Evolutionary conservation across 2,113 vertebrate species (phyloP), one percentile per base, ranked within the genome.

Genomic region (Mirounga angustirostris): DNA sequence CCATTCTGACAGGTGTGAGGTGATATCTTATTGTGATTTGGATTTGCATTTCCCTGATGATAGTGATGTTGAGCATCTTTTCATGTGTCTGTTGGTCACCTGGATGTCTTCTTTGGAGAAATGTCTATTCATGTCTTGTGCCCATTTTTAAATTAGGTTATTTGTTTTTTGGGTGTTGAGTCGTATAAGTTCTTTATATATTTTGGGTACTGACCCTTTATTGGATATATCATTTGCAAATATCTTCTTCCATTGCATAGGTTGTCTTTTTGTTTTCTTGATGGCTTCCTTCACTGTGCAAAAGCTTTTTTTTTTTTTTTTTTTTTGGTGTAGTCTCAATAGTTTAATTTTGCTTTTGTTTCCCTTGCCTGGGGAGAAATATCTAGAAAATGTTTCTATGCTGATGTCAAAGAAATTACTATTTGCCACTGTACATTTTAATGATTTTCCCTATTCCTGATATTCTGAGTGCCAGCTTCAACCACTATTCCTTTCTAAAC

Each of bases 371-470:
- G 74, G 26, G 26, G 43, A 78, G 74, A 78, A 78, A 46, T 50
- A 78, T 30, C 74, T 78, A 78, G 74, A 78, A 50, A 78, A 50
- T 50, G 4, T 50, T 78, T 78, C 74, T 50, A 50, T 43, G 74
- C 74, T 50, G 15, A 78, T 50, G 43, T 78, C 74, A 78, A 78
- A 30, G 74, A 78, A 50, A 78, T 78, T 50, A 78, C 43, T 78
- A 43, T 92, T 79, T 24, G 84, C 56, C n/a, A 56, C 19, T 61
- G 46, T 67, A 67, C 61, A 79, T 94, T 84, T 95, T 65, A 84
- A 90, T 61, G 46, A 88, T 80, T 79, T 90, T n/a, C 22, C 13
- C 46, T 85, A 12, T 74, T 91, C 16, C 33, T 94, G 13, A 71
- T 93, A 61, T 40, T 96, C 10, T 43, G 73, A 58, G 26, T 84